These are phyloP conservation scores for Pandemis cinnamomeana DNA, from an alignment of 2,888 invertebrate species.

Conservation along the genomic window DNA sequence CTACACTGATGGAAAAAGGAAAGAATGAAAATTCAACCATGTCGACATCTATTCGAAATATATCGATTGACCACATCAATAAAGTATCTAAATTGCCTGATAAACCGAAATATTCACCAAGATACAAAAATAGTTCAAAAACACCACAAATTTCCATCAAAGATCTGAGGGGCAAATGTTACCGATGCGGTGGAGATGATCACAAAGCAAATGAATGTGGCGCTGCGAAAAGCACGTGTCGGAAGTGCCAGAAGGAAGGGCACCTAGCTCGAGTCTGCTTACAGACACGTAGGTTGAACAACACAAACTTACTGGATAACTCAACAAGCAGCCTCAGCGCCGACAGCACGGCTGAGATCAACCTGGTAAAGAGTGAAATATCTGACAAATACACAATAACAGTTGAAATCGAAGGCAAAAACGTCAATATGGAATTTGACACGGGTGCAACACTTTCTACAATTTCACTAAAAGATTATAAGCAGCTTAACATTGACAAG, in stretches of 20 bases:
- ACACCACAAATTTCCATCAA: no score
- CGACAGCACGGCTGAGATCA: background rate
- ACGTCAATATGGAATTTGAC: constrained; percentile 19
- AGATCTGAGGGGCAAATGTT: no score
- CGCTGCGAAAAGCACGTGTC: no score
- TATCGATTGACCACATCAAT: no score
- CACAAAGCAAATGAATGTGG: no score
- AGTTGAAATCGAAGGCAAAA: constrained; percentile 5
- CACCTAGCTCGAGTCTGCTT: background rate
- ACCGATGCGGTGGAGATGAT: no score
- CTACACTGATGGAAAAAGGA: constrained; percentile 1
- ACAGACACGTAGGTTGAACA: background rate
- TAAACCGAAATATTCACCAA: no score
- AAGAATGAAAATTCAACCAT: constrained; percentile 7
- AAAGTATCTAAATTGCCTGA: background rate
- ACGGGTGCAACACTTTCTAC: constrained; percentile 28
- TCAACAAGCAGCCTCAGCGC: background rate
- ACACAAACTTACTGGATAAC: background rate
- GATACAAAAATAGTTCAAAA: no score
- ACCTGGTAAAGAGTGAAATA: background rate
- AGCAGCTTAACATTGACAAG: background rate
- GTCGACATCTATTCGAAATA: background rate
- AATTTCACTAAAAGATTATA: constrained; percentile 20
- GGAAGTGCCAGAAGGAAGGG: no score
- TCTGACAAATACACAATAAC: constrained; percentile 19